phyloP scores from a whole-genome alignment of 2,888 invertebrate species.

The Agriopis marginaria region DNA sequence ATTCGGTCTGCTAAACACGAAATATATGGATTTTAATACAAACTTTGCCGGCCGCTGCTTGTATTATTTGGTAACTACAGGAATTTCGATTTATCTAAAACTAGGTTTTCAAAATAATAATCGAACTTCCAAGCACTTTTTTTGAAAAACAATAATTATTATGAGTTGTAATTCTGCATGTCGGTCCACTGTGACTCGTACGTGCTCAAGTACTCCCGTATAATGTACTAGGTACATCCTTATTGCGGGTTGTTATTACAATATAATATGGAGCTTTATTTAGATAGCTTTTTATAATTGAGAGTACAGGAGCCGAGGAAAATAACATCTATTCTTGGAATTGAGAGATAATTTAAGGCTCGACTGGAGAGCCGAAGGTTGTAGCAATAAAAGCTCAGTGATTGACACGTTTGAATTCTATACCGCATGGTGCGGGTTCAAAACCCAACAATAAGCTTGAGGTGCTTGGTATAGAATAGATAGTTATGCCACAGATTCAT shows the following conservation, averaged over 20 bases:
- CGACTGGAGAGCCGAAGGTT: background rate
- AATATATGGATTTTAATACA: too few relatives aligned
- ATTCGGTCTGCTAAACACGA: too few relatives aligned
- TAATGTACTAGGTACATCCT: slow-evolving; percentile 20
- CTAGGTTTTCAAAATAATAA: too few relatives aligned
- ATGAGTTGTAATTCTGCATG: background rate
- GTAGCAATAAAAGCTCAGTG: background rate
- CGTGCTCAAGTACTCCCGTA: slow-evolving; percentile 19
- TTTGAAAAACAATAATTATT: too few relatives aligned
- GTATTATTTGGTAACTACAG: too few relatives aligned
- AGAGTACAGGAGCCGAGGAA: background rate
- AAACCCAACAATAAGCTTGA: background rate
- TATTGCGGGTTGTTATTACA: slow-evolving; percentile 24
- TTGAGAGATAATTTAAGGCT: background rate
- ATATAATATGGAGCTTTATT: slow-evolving; percentile 23
- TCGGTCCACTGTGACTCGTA: slow-evolving; percentile 8
- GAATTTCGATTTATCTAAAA: too few relatives aligned
- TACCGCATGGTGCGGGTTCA: background rate
- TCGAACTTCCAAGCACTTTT: background rate
- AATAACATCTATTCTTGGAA: background rate
- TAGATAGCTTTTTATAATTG: slow-evolving; percentile 24
- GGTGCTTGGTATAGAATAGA: background rate
- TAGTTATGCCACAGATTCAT: too few relatives aligned
- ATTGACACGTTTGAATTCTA: background rate
- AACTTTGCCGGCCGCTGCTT: too few relatives aligned